Conservation (phyloP, 2,113 vertebrate species). For the Oophaga pumilio region DNA sequence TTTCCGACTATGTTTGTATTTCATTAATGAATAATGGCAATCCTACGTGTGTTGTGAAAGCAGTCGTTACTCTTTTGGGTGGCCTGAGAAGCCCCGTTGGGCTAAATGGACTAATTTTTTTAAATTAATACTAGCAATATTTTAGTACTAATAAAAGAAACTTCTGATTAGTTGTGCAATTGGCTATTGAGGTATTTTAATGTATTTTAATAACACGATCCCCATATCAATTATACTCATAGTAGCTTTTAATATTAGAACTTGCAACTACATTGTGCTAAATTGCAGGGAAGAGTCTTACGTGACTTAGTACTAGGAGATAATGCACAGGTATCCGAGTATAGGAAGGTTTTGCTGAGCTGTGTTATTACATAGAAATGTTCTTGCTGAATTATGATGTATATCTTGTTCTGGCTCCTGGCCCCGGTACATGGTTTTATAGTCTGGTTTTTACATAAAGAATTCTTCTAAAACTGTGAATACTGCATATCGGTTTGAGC, state of each 20-base stretch:
- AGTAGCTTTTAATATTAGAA: not conserved
- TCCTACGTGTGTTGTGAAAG: not conserved
- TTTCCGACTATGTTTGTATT: not conserved
- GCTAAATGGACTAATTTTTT: too few species aligned
- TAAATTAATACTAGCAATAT: too few species aligned
- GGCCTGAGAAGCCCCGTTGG: not conserved
- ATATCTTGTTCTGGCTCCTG: not conserved
- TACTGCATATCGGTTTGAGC: not conserved
- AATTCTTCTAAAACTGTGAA: not conserved
- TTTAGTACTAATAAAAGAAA: too few species aligned
- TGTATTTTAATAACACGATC: not conserved
- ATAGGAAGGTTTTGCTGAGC: not conserved
- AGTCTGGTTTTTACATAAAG: not conserved
- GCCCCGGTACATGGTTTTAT: too few species aligned
- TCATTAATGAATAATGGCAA: not conserved
- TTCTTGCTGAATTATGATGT: not conserved
- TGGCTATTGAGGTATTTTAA: not conserved
- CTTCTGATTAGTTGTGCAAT: not conserved
- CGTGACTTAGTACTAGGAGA: not conserved
- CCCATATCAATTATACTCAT: not conserved
- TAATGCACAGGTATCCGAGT: not conserved
- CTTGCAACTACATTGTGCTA: not conserved
- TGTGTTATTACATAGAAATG: not conserved
- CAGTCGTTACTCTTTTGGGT: not conserved
- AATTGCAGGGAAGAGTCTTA: not conserved